Conservation (phyloP, 2,797 vertebrate species). For the Notoglanidium macrostoma region DNA sequence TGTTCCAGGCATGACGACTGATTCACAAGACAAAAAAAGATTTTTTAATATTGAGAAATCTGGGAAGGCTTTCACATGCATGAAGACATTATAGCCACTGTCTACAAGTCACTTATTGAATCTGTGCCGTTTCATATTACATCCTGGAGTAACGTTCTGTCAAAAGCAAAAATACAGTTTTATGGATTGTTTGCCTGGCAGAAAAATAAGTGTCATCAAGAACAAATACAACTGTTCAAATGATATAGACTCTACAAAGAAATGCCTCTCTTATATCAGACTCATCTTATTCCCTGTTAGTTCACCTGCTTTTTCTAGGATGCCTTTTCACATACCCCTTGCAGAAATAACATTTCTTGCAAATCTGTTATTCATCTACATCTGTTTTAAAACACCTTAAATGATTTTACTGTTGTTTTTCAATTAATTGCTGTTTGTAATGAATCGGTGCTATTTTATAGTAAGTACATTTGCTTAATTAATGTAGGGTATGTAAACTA, state of each 20-base stretch:
- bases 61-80: background rate
- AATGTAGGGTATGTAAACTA: background rate
- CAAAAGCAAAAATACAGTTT: background rate
- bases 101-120: slow-evolving; percentile 10
- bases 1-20: background rate
- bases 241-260: background rate
- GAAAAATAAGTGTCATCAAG: slow-evolving; percentile 10
- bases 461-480: background rate
- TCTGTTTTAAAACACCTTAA: background rate
- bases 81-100: background rate
- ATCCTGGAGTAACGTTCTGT: slow-evolving; percentile 7
- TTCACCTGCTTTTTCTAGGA: background rate
- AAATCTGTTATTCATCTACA: background rate
- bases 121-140: slow-evolving; percentile 9
- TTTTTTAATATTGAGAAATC: background rate
- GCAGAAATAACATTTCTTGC: background rate
- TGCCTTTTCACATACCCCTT: background rate
- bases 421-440: background rate
- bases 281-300: background rate
- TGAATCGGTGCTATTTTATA: background rate
- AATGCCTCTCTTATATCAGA: background rate
- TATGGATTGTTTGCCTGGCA: background rate
- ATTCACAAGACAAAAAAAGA: background rate
- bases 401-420: background rate
- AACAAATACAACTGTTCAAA: background rate